Conservation (phyloP, 2,113 vertebrate species). For the Cyanoderma ruficeps region DNA sequence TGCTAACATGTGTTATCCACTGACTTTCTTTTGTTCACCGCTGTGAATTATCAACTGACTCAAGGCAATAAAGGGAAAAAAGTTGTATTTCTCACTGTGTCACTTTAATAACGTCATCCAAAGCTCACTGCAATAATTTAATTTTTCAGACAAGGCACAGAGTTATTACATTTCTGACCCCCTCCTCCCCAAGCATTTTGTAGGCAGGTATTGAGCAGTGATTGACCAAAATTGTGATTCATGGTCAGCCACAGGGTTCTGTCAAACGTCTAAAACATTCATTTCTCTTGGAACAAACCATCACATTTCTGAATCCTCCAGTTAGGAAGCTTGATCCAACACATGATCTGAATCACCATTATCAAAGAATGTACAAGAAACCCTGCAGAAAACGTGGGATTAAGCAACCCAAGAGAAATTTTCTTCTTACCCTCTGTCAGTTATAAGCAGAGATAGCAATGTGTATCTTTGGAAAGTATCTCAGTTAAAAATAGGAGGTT, state of each 20-base stretch:
- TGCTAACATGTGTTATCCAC: constrained; percentile 57
- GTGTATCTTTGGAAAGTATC: not conserved
- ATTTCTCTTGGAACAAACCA: not conserved
- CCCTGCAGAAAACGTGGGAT: not conserved
- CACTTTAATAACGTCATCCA: constrained; percentile 10
- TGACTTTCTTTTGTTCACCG: constrained; percentile 46
- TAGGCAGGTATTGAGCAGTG: not conserved
- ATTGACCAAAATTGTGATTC: not conserved
- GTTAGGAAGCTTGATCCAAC: not conserved
- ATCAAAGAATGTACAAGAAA: not conserved
- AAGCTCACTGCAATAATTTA: constrained; percentile 34
- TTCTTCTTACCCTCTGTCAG: not conserved
- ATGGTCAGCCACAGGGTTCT: not conserved
- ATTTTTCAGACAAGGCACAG: constrained; percentile 5
- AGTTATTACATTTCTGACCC: not conserved
- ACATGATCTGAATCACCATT: not conserved
- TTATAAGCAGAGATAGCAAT: not conserved
- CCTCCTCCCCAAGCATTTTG: not conserved
- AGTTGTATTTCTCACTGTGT: constrained; percentile 45
- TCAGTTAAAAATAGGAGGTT: not conserved
- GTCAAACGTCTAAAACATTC: not conserved
- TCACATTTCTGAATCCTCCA: not conserved
- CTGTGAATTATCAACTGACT: constrained; percentile 65
- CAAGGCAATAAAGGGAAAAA: constrained; percentile 41
- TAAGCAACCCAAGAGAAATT: not conserved